Percentiles rank a stretch among this genome's conserved stretches.
Conservation (phyloP, 2,113 vertebrate genomes). For the Rhea pennata region DNA sequence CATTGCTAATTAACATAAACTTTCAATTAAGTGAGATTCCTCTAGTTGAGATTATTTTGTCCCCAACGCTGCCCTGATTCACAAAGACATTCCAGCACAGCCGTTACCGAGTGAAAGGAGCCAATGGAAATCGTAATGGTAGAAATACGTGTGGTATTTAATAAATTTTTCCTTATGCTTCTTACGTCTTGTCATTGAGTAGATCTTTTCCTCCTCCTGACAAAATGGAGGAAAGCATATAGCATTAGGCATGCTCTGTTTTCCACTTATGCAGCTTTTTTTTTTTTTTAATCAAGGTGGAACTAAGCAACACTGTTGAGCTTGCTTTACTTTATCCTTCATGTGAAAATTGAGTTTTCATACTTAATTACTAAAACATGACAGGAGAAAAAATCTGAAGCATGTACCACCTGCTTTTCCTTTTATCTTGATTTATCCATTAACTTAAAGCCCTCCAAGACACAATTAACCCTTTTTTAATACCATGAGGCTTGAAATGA, state of each 20-base stretch:
- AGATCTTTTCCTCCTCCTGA: fast-evolving
- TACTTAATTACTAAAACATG: conserved; percentile 40
- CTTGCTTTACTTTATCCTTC: conserved; percentile 15
- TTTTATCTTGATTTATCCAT: conserved; percentile 46
- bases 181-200: too few species aligned
- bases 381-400: conserved; percentile 30
- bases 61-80: fast-evolving
- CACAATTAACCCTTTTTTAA: conserved; percentile 32
- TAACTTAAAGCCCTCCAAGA: conserved; percentile 48
- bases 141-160: background rate
- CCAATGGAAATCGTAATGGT: background rate
- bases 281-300: background rate
- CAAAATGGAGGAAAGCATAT: background rate
- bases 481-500: conserved; percentile 18
- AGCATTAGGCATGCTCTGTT: background rate
- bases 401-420: conserved; percentile 37
- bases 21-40: background rate
- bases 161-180: background rate
- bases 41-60: background rate
- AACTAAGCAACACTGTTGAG: background rate
- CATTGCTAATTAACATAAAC: background rate
- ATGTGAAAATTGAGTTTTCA: conserved; percentile 50
- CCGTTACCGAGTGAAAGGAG: background rate
- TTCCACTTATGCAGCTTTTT: background rate
- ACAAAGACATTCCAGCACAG: background rate